phyloP scores from a whole-genome alignment of 2,888 invertebrate genomes.

The Eilema griseolum region DNA sequence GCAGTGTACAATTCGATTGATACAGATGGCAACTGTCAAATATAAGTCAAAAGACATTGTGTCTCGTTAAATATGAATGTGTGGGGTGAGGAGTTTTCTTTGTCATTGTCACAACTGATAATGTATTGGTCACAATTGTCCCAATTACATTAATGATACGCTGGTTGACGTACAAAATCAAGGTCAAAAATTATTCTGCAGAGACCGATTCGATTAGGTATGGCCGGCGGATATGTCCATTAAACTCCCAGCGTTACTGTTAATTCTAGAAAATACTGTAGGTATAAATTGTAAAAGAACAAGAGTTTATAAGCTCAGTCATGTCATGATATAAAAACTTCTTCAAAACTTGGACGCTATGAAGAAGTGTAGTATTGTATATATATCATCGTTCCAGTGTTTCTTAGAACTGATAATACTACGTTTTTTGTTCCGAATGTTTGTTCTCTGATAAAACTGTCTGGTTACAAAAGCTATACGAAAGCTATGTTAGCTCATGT shows the following conservation, averaged over 20 bases:
- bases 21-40: no score
- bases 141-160: background rate
- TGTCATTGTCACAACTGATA: background rate
- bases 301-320: no score
- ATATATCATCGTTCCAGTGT: background rate
- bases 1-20: background rate
- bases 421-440: background rate
- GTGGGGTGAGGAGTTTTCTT: background rate
- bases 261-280: no score
- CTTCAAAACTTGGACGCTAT: background rate
- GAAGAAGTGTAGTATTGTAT: background rate
- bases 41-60: background rate
- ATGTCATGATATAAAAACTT: no score
- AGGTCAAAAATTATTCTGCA: background rate
- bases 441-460: background rate
- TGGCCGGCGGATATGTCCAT: no score
- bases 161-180: background rate
- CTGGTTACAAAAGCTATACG: slow-evolving; percentile 18
- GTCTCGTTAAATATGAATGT: background rate
- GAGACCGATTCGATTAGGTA: no score
- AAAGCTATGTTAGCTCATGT: slow-evolving; percentile 44
- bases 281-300: no score
- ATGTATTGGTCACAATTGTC: slow-evolving; percentile 2
- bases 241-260: no score
- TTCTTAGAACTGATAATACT: background rate